These are phyloP conservation scores for Brevimyrus niger DNA, from an alignment of 2,113 vertebrate genomes.

Conservation along the genomic window DNA sequence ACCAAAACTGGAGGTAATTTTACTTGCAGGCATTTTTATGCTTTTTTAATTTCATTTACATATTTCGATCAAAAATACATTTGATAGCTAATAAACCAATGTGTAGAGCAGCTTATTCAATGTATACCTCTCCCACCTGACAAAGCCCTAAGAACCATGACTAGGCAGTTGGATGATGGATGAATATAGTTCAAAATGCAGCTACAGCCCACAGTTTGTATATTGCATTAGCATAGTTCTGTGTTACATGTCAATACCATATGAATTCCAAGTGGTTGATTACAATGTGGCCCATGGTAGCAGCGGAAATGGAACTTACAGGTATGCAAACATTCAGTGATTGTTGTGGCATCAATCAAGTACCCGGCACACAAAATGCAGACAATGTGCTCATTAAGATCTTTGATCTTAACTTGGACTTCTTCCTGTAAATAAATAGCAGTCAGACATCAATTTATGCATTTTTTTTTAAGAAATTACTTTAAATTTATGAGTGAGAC, in stretches of 20 bases:
- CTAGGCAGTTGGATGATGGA: not conserved
- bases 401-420: conserved; percentile 94
- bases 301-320: conserved; percentile 66
- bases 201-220: not conserved
- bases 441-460: not conserved
- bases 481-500: not conserved
- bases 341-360: conserved; percentile 95
- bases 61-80: not conserved
- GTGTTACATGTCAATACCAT: not conserved
- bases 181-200: not conserved
- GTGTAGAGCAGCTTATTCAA: not conserved
- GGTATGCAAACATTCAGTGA: conserved; percentile 95
- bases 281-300: not conserved
- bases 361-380: conserved; percentile 94
- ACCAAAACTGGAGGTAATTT: not conserved
- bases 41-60: not conserved
- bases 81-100: not conserved
- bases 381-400: conserved; percentile 95
- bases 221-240: not conserved
- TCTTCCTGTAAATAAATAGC: conserved; percentile 70
- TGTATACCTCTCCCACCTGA: not conserved
- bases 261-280: not conserved
- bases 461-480: not conserved
- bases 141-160: not conserved
- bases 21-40: not conserved